Percentiles rank a stretch among this genome's conserved stretches.
Conservation (phyloP, 2,113 vertebrate species). For the Myodes glareolus region DNA sequence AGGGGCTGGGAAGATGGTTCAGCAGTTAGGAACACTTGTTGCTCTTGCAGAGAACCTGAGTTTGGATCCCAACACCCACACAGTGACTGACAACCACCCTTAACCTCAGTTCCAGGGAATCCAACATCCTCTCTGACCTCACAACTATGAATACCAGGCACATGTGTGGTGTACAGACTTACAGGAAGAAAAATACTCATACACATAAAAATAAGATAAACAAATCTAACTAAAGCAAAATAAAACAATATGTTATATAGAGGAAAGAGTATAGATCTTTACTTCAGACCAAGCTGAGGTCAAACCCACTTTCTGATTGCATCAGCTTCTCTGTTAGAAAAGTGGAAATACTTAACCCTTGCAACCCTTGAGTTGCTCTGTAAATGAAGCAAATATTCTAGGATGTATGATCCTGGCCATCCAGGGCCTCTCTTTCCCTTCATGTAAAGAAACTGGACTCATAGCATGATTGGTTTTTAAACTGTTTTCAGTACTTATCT, state of each 20-base stretch:
- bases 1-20: not conserved
- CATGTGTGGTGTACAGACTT: not conserved
- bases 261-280: not conserved
- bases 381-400: conserved; percentile 19
- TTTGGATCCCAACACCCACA: not conserved
- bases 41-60: not conserved
- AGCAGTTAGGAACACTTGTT: not conserved
- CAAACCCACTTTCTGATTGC: not conserved
- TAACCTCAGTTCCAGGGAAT: not conserved
- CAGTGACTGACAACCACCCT: not conserved
- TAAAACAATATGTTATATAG: not conserved
- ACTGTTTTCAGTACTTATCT: conserved; percentile 14
- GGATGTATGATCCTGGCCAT: not conserved
- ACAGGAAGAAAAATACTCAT: not conserved
- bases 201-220: not conserved
- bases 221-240: not conserved
- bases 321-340: conserved; percentile 1
- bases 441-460: conserved; percentile 6
- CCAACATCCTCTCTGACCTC: not conserved
- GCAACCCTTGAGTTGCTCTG: not conserved
- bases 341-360: not conserved
- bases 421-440: not conserved
- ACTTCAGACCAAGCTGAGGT: not conserved
- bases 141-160: too few relatives aligned
- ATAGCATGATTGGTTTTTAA: not conserved